Base-by-base conservation (phyloP, 2,888 invertebrate species). In the Muscina levida region DNA sequence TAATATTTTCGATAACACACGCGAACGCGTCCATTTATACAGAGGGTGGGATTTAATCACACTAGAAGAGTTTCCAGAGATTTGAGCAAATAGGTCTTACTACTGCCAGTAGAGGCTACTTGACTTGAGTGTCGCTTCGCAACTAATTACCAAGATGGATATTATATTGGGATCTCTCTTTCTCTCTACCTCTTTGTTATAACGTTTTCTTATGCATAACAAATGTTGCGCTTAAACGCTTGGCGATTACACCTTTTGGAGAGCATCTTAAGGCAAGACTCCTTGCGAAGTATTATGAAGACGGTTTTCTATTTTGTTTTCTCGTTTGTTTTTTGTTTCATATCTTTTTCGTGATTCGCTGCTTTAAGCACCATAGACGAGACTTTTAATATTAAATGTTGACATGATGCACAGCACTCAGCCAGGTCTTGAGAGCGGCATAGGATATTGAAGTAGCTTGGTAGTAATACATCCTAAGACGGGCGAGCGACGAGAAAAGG, bases 121-220 rank as follows among this genome's bases (percentile, higher is more conserved):
- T 65, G 24, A 44, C 24, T 13, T 65, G 24, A 65, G 19, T n/a
- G 44, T 39, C 68, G 68, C 73, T 80, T 73, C 37, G 68, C 77
- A 77, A 77, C 80, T 80, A 80, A 80, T 77, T 77, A 80, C 70
- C 26, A 57, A 79, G 75, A 67, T 75, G 72, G 67, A 71, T 10
- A 44, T 31, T 10, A 37, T 19, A n/a, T 17, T 39, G 19, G 59
- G 13, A 19, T 59, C 19, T 42, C 17, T 42, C 22, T 10, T 44
- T 15, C 19, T 44, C 5, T 48, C 48, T 17, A 48, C 8, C 17
- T 48, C 17, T 37, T 37, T 59, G 15, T 19, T 17, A 17, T 62
- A 62, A 42, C 62, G 39, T 62, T 39, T 39, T 62, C 42, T 62
- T 62, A 19, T 62, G 11, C n/a, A 57, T n/a, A 31, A 31, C 37